A percentile compares a stretch with the other conserved stretches of the same genome.
Evolutionary conservation across 2,113 vertebrate genomes (phyloP).

Genomic region (Phylloscopus trochiloides): DNA sequence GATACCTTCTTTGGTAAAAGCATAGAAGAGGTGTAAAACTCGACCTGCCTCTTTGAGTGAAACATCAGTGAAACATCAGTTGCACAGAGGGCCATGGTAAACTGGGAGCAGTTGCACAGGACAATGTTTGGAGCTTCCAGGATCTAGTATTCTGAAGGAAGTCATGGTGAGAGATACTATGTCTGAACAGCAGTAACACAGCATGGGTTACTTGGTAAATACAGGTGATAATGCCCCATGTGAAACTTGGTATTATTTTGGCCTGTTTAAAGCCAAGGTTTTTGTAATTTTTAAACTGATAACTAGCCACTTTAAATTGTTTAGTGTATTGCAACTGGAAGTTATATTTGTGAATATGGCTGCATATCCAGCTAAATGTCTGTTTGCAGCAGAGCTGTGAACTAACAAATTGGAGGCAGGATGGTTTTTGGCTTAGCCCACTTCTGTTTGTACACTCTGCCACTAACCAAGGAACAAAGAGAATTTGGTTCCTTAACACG

Average conservation of each 20-base stretch:
- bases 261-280: not conserved
- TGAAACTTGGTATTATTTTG: not conserved
- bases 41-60: rapidly evolving
- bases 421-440: not conserved
- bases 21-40: not conserved
- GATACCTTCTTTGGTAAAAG: not conserved
- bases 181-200: not conserved
- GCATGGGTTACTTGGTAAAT: not conserved
- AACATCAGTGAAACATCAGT: not conserved
- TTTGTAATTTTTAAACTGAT: not conserved
- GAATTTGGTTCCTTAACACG: not conserved
- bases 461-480: not conserved
- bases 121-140: not conserved
- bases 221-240: not conserved
- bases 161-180: not conserved
- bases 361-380: not conserved
- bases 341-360: not conserved
- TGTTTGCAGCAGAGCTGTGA: not conserved
- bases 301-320: not conserved
- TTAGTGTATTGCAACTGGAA: not conserved
- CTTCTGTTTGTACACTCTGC: not conserved
- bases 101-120: not conserved
- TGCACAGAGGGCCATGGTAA: not conserved
- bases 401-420: not conserved
- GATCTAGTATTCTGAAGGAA: not conserved